These are phyloP conservation scores for Agrilus cyanescens DNA, from an alignment of 2,888 invertebrate species.

Conservation along the genomic window DNA sequence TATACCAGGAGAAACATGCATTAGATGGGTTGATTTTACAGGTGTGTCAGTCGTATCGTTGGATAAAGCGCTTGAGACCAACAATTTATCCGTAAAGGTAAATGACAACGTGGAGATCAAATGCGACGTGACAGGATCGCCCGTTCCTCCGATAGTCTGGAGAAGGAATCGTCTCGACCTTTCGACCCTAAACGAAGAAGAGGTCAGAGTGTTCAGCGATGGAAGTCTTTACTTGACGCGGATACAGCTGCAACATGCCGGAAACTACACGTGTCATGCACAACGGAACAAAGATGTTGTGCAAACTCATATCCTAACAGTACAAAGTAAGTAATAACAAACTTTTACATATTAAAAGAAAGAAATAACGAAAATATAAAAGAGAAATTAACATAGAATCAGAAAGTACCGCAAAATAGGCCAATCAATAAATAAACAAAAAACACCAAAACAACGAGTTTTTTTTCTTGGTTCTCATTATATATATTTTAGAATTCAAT, in stretches of 20 bases:
- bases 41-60: constrained; percentile 60
- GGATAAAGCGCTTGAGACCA: constrained; percentile 59
- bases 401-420: too few relatives aligned
- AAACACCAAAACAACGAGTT: too few relatives aligned
- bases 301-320: constrained; percentile 60
- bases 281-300: constrained; percentile 58
- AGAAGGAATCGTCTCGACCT: constrained; percentile 53
- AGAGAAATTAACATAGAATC: too few relatives aligned
- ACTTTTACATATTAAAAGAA: too few relatives aligned
- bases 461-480: too few relatives aligned
- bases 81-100: constrained; percentile 56
- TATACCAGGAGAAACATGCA: background rate
- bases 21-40: constrained; percentile 22
- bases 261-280: constrained; percentile 68
- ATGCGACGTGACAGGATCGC: constrained; percentile 61
- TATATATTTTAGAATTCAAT: too few relatives aligned
- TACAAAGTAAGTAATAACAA: constrained; percentile 54
- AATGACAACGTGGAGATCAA: constrained; percentile 69
- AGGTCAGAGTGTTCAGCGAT: constrained; percentile 58
- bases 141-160: constrained; percentile 61
- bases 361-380: background rate
- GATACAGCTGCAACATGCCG: constrained; percentile 61
- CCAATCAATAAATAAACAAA: too few relatives aligned
- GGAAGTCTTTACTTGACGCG: constrained; percentile 62
- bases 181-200: constrained; percentile 46